Base-by-base conservation (phyloP, 2,113 vertebrate species). In the Myrmophylax atrothorax region DNA sequence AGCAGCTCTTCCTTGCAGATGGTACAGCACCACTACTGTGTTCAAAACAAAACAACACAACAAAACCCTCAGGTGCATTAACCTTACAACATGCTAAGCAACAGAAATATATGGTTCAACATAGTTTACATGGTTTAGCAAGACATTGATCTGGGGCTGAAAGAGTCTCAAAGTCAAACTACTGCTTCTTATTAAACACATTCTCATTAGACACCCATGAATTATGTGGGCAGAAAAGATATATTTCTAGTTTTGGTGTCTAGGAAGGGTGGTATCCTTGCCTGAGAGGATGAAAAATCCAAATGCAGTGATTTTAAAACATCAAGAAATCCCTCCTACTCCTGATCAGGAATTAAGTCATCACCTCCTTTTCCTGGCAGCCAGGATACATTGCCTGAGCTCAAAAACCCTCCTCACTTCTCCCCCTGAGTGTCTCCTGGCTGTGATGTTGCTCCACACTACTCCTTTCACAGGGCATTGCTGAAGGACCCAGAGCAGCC, bases 241-340 rank as follows among this genome's bases (percentile, higher is more conserved):
- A 7, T 37, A 59, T 77, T 74, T 72, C 23, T 62, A 64, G 12
- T 44, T 38, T 85, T 52, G 33, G 8, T 47, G 4, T 64, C 60
- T 60, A 14, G 29, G 33, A 87, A 52, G 16, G 28, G 33, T 1
- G 3, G 72, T 81, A 63, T 37, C 46, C 60, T 78, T 8, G 8
- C 7, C 29, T 59, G 14, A 18, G 47, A 79, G n/a, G 29, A 77
- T 25, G 25, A 44, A 85, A 66, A 53, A 22, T 25, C 23, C 20
- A 18, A 63, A 37, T 7, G 5, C 6, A 53, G 5, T 7, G 15
- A 59, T 55, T 15, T n/a, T 68, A 64, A 83, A 26, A 2, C 7
- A 1, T 17, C 2, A 14, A 60, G n/a, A 10, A 91, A 75, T 25
- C 3, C 1, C 4, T 1, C 19, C 3, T 24, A 19, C 19, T 49